A percentile compares a stretch with the other conserved stretches of the same genome.
These are phyloP conservation scores for Phrynosoma platyrhinos DNA, from an alignment of 2,113 vertebrate species.

Conservation along the genomic window DNA sequence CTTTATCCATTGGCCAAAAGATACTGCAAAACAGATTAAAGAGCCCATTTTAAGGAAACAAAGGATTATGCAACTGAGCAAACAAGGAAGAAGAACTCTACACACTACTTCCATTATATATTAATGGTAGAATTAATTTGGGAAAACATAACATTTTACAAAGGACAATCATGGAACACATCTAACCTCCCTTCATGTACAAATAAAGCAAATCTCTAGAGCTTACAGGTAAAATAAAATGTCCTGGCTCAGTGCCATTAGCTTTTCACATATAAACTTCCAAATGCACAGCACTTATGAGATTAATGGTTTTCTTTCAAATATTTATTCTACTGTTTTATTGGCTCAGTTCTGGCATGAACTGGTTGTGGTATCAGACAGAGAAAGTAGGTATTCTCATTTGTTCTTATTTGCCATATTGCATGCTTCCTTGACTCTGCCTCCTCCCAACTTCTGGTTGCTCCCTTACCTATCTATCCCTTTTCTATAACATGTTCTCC, in stretches of 20 bases:
- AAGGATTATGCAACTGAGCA: slow-evolving; percentile 41
- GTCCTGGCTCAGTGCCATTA: not conserved
- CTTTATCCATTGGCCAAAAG: not conserved
- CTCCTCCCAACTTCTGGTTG: too few relatives aligned
- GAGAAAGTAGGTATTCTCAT: not conserved
- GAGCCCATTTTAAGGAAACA: slow-evolving; percentile 34
- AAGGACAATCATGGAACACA: slow-evolving; percentile 25
- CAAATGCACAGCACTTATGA: slow-evolving; percentile 37
- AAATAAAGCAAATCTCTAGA: slow-evolving; percentile 32
- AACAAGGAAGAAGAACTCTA: slow-evolving; percentile 57
- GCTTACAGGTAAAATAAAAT: slow-evolving; percentile 42
- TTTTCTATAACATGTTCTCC: not conserved
- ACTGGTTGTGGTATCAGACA: not conserved
- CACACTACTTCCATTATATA: slow-evolving; percentile 1
- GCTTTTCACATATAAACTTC: slow-evolving; percentile 26
- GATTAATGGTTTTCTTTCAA: slow-evolving; percentile 36
- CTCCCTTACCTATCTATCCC: not conserved
- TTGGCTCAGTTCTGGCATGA: not conserved
- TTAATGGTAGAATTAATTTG: slow-evolving; percentile 46
- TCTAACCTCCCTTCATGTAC: slow-evolving; percentile 43
- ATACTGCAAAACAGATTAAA: slow-evolving; percentile 24
- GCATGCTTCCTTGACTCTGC: too few relatives aligned
- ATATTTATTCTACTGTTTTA: slow-evolving; percentile 8
- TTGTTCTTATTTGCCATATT: not conserved
- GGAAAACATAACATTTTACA: slow-evolving; percentile 29